Percentiles rank a stretch among this genome's conserved stretches.
Conservation (phyloP, 2,888 invertebrate genomes). For the Dioctria linearis region DNA sequence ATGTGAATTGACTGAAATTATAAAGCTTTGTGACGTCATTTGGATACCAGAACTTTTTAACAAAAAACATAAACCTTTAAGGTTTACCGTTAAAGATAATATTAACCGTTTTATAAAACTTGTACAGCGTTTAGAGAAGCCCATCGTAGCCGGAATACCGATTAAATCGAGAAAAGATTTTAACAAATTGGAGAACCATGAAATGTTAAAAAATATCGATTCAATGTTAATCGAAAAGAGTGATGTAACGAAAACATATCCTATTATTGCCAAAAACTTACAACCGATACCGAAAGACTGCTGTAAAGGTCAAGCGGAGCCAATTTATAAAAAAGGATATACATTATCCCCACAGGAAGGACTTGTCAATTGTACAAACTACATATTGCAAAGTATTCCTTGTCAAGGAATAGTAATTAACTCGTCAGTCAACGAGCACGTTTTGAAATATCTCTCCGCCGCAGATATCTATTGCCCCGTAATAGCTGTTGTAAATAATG, state of each 20-base stretch:
- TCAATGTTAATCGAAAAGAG: conserved; percentile 69
- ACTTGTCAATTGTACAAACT: conserved; percentile 64
- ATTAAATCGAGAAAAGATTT: conserved; percentile 67
- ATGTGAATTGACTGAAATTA: conserved; percentile 65
- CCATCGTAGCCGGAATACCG: conserved; percentile 67
- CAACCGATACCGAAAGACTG: conserved; percentile 64
- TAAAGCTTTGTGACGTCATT: conserved; percentile 65
- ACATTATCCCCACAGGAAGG: conserved; percentile 3
- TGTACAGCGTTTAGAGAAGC: conserved; percentile 64
- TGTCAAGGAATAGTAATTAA: conserved; percentile 67
- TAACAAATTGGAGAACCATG: conserved; percentile 66
- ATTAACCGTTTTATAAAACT: conserved; percentile 62
- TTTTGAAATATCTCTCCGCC: conserved; percentile 65
- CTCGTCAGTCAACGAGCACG: conserved; percentile 59
- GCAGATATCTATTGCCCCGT: conserved; percentile 69
- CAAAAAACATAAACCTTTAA: not conserved
- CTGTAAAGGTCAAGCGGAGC: conserved; percentile 55
- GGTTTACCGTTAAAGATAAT: conserved; percentile 55
- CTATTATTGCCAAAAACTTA: conserved; percentile 68
- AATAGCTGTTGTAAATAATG: conserved; percentile 61
- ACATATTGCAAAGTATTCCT: conserved; percentile 66
- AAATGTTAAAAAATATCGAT: conserved; percentile 66
- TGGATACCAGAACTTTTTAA: conserved; percentile 65
- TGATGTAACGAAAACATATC: conserved; percentile 66
- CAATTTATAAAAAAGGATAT: not conserved